Base-by-base conservation (phyloP, 2,797 vertebrate species). In the Phyllotis vaccarum region DNA sequence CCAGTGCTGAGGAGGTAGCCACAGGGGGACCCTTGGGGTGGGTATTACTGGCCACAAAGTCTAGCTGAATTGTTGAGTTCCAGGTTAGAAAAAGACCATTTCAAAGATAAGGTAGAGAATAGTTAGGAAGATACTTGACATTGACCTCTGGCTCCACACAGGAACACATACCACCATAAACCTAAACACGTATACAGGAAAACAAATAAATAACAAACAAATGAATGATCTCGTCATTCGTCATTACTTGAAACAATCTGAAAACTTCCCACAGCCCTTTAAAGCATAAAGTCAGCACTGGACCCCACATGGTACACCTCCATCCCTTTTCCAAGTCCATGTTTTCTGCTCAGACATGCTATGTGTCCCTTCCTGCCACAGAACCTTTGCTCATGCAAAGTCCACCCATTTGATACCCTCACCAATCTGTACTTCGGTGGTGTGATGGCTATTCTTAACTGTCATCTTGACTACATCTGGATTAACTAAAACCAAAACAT, bases 291-390 rank as follows among this genome's bases (percentile, higher is more conserved):
- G 62, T 74, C 62, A 68, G 89, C 22, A 9, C 5, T 10, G 74
- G 43, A 37, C 16, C 37, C 78, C 31, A 17, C 3, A 11, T 1
- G 34, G 37, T 21, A 49, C 21, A 49, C 40, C 29, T 49, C 85
- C 12, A 17, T 31, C 21, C 56, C 22, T 86, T 27, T 6, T n/a
- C 68, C 31, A 70, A 37, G 11, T 1, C 64, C 81, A 60, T 10
- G 29, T 10, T 21, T 40, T 13, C 24, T 34, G 3, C 0, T 0
- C 3, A 3, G 14, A 64, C 0, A 0, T 1, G 9, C 19, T 7
- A 1, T 3, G 3, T 2, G 11, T 17, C 64, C 14, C 43, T 66
- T 87, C 52, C 76, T 31, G n/a, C 83, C 68, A 70, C 75, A 43
- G 49, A 76, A 17, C 43, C 88, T 90, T 78, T 81, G 78, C 29